Evolutionary conservation across 1,140 invertebrate genomes (phyloP).

Genomic region (Drosophila albomicans): DNA sequence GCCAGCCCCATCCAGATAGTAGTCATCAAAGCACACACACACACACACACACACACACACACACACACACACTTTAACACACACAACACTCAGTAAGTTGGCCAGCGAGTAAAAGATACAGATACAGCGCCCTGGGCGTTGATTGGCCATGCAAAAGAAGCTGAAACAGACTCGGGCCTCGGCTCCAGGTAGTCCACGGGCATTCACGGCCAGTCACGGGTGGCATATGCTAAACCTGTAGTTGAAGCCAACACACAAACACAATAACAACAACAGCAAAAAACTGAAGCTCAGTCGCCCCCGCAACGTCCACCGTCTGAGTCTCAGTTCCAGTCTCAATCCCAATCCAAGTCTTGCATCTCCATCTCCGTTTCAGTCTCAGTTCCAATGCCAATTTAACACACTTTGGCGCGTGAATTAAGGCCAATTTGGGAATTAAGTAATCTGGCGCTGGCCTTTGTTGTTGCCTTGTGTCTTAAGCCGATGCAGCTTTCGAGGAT

Average conservation of each 20-base stretch:
- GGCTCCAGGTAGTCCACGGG: constrained; percentile 44
- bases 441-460: constrained; percentile 72
- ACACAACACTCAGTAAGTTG: neutral
- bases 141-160: constrained; percentile 73
- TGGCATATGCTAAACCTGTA: constrained; percentile 72
- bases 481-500: neutral
- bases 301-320: constrained; percentile 6
- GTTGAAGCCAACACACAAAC: neutral
- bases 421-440: constrained; percentile 83
- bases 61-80: too few relatives aligned
- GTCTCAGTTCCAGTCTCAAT: neutral
- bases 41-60: constrained; percentile 19
- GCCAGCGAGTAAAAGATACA: constrained; percentile 48
- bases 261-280: neutral
- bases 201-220: constrained; percentile 69
- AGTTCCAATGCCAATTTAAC: constrained; percentile 72
- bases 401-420: constrained; percentile 84
- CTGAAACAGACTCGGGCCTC: constrained; percentile 15
- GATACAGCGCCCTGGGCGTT: constrained; percentile 75
- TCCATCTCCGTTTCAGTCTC: constrained; percentile 9
- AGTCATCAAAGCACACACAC: constrained; percentile 68
- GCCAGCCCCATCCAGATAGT: constrained; percentile 61
- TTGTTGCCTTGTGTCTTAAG: constrained; percentile 40
- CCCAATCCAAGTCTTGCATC: constrained; percentile 9
- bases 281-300: constrained; percentile 46